These are phyloP conservation scores for Nomada lathburiana DNA, from an alignment of 2,888 invertebrate species.

Conservation along the genomic window DNA sequence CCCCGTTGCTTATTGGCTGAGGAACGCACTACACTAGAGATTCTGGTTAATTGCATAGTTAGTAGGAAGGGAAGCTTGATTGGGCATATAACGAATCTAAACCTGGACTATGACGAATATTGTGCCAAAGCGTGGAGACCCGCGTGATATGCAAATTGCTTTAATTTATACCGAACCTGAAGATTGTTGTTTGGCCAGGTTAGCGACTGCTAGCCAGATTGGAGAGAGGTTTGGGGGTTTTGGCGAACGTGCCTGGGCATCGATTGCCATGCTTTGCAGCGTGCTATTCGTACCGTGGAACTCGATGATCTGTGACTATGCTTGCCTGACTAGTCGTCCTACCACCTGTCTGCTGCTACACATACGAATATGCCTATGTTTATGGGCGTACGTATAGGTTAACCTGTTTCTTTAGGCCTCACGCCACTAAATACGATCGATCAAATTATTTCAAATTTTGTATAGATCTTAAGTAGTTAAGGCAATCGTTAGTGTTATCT, in stretches of 20 bases:
- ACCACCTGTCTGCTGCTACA: slow-evolving; percentile 3
- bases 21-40: neutral
- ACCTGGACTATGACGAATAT: slow-evolving; percentile 52
- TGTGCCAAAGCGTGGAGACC: slow-evolving; percentile 40
- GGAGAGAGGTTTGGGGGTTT: slow-evolving; percentile 56
- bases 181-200: slow-evolving; percentile 76
- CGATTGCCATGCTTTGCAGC: slow-evolving; percentile 64
- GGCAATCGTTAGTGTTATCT: too few relatives aligned
- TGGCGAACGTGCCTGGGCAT: slow-evolving; percentile 72
- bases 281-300: slow-evolving; percentile 48
- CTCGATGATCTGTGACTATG: slow-evolving; percentile 56
- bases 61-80: slow-evolving; percentile 20
- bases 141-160: slow-evolving; percentile 76
- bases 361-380: neutral
- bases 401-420: slow-evolving; percentile 4
- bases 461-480: too few relatives aligned
- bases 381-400: neutral
- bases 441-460: neutral
- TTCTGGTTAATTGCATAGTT: neutral
- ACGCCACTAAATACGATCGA: neutral
- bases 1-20: too few relatives aligned
- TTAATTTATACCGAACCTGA: slow-evolving; percentile 76
- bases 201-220: slow-evolving; percentile 71
- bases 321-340: slow-evolving; percentile 38
- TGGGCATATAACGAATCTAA: slow-evolving; percentile 42